Percentiles rank a stretch among this genome's conserved stretches.
Evolutionary conservation across 2,888 invertebrate species (phyloP).

Genomic region (Seira sanloemensis): DNA sequence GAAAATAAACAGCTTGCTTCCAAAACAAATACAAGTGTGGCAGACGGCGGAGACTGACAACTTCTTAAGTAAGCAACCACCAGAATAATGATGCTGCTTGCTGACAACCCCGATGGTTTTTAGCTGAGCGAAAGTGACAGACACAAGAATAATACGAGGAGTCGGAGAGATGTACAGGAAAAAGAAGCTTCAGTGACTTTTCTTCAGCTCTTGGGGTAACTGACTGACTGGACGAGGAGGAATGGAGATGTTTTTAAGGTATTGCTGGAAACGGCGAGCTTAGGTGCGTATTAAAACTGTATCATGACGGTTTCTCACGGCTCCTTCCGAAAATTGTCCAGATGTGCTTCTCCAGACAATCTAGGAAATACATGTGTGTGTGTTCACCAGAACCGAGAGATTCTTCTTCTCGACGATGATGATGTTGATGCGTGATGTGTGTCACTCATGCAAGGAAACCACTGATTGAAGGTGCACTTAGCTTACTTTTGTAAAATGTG

Average conservation of each 20-base stretch:
- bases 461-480: conserved; percentile 24
- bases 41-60: conserved; percentile 1
- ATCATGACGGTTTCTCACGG: conserved; percentile 58
- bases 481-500: background rate
- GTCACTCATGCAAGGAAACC: conserved; percentile 27
- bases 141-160: background rate
- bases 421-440: conserved; percentile 7
- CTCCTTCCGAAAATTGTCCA: conserved; percentile 53
- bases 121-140: conserved; percentile 27
- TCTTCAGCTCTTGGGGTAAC: background rate
- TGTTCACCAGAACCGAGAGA: background rate
- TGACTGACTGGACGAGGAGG: background rate
- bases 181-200: background rate
- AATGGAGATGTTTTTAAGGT: conserved; percentile 14
- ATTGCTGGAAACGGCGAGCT: background rate
- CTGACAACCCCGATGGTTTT: background rate
- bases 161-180: background rate
- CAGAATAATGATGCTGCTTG: background rate
- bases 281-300: conserved; percentile 30
- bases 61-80: background rate
- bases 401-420: background rate
- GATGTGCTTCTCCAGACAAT: background rate
- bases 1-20: conserved; percentile 1
- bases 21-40: conserved; percentile 13
- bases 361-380: background rate